These are phyloP conservation scores for Synanceia verrucosa DNA, from an alignment of 2,797 vertebrate species.

Conservation along the genomic window DNA sequence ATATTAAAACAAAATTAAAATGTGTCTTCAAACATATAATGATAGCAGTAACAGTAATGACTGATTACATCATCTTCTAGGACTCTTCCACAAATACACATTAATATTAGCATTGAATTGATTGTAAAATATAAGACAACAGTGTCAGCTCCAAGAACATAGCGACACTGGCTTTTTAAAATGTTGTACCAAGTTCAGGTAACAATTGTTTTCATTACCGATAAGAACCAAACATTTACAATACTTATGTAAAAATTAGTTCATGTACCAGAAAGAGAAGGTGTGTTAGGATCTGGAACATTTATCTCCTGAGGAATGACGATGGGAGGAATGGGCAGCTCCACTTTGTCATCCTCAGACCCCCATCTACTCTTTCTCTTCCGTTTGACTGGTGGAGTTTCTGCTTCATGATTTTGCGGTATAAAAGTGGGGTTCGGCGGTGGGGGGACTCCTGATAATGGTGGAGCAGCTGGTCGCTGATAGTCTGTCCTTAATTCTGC, in stretches of 20 bases:
- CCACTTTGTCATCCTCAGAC: slow-evolving; percentile 94
- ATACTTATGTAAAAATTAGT: neutral
- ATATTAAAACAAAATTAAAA: neutral
- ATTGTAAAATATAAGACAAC: neutral
- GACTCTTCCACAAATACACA: neutral
- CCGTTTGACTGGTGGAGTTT: slow-evolving; percentile 81
- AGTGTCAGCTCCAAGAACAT: neutral
- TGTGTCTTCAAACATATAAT: neutral
- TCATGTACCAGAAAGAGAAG: slow-evolving; percentile 77
- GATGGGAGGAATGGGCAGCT: slow-evolving; percentile 81
- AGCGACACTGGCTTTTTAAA: neutral
- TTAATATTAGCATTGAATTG: neutral
- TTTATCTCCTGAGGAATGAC: slow-evolving; percentile 64
- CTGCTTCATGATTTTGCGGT: slow-evolving; percentile 26
- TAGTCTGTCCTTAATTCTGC: slow-evolving; percentile 20
- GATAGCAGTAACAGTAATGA: neutral
- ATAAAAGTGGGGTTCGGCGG: slow-evolving; percentile 1
- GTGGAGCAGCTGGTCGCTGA: slow-evolving; percentile 20
- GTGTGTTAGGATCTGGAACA: slow-evolving; percentile 59
- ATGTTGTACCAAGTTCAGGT: neutral
- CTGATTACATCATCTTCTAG: neutral
- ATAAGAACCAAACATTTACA: neutral
- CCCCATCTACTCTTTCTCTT: slow-evolving; percentile 98
- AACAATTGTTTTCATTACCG: neutral
- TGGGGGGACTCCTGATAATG: slow-evolving; percentile 4